Evolutionary conservation across 2,888 invertebrate species (phyloP), one percentile per base, ranked within the genome.

Genomic region (Acanthosepion lycidas): DNA sequence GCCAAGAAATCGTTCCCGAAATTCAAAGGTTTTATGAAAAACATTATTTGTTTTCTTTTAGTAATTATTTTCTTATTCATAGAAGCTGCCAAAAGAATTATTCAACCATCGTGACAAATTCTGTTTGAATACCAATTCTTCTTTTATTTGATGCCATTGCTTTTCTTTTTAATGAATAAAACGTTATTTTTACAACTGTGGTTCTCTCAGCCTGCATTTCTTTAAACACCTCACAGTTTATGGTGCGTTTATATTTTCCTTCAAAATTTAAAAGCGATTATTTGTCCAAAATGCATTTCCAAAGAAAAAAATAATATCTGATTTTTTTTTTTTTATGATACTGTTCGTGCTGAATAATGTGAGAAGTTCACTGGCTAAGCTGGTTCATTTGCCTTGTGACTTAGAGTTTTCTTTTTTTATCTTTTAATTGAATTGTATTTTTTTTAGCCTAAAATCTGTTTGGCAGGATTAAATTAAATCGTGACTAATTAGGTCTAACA

Each of bases 401-500:
- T 15, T 9, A 18, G 78, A 3, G 2, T 15, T 78, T n/a, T 9
- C 33, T 33, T 78, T 33, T n/a, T n/a, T 78, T 78, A 5, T n/a
- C 18, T n/a, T 78, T 78, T 42, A 42, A 42, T 42, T 78, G 5
- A n/a, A n/a, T n/a, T n/a, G 9, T 15, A 15, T 78, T 78, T 78
- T 28, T 28, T 78, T 78, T 15, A 78, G 78, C 28, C 78, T 78
- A 6, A n/a, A 78, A 78, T 78, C 78, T 78, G 78, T 78, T 78
- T 78, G 78, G n/a, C n/a, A 78, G 78, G 78, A 78, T 78, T 15
- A 78, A 78, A 78, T 78, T 78, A 78, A 78, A 78, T n/a, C n/a
- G n/a, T 78, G 78, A 78, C 78, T 78, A 78, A 78, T 78, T n/a
- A 78, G 78, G n/a, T 78, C 78, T 78, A 78, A 78, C 78, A 78